Conservation (phyloP, 2,888 invertebrate genomes). For the Acronicta aceris region DNA sequence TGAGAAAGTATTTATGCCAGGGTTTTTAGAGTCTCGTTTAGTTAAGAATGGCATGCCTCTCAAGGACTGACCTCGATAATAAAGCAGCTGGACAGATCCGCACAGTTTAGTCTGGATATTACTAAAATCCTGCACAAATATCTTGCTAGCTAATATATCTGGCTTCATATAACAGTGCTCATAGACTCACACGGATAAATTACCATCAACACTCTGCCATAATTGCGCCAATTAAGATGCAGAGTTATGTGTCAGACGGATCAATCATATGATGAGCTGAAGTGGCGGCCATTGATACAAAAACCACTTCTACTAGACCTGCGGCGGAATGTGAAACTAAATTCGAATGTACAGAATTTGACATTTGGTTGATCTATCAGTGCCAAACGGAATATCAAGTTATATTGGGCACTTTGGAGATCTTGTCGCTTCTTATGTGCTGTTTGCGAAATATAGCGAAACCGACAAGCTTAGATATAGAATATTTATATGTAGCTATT, state of each 20-base stretch:
- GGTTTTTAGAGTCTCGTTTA: too few species aligned
- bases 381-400: neutral
- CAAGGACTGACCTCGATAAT: too few species aligned
- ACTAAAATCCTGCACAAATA: neutral
- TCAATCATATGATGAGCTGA: conserved; percentile 16
- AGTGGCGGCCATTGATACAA: conserved; percentile 17
- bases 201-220: conserved; percentile 23
- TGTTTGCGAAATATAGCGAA: neutral
- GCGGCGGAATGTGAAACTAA: neutral
- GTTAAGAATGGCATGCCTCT: too few species aligned
- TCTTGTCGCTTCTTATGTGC: too few species aligned
- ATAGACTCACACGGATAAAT: conserved; percentile 11
- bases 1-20: too few species aligned
- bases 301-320: neutral
- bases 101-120: neutral
- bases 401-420: neutral
- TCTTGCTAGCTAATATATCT: neutral
- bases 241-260: conserved; percentile 21
- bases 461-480: neutral
- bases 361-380: neutral
- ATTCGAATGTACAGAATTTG: neutral
- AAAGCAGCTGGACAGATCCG: neutral
- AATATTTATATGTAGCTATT: neutral
- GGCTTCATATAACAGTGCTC: neutral
- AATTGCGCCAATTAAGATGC: conserved; percentile 52